Base-by-base conservation (phyloP, 2,113 vertebrate genomes). In the Zosterops japonicus region DNA sequence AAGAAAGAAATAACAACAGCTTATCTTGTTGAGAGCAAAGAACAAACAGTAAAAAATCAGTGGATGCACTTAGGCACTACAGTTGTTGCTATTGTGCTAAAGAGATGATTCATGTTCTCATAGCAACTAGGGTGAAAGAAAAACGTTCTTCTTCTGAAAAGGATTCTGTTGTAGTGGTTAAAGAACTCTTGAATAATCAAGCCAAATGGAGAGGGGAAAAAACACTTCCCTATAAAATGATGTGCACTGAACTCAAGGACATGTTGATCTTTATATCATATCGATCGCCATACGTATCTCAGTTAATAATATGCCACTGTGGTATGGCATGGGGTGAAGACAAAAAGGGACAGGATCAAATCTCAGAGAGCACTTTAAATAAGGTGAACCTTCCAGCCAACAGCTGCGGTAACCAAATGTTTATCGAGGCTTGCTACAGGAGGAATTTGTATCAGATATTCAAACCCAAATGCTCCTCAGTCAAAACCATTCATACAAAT, bases 1-100 rank as follows among this genome's bases (percentile, higher is more conserved):
- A 98, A 98, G 98, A 98, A 98, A 98, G 98, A 98, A 98, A 98
- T 98, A 98, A 98, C 98, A 98, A 98, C 98, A 98, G 98, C 98
- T 98, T 98, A 97, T 98, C 98, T 98, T 97, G 97, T 98, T 90
- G 97, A 98, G 97, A 97, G 97, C 97, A 96, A 95, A 97, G 97
- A 98, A 98, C 97, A 98, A 98, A 98, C 98, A 98, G 97, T 96
- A 96, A 97, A 97, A 98, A 98, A 98, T 98, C 98, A 98, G 97
- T 96, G 98, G 98, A 97, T 95, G 97, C 95, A 97, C 97, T 97
- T 97, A 97, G 97, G 97, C 86, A 96, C 97, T 95, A 96, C 94
- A 97, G 97, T 98, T 97, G 97, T 97, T 98, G 97, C 97, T 97
- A 98, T 97, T 98, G 98, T 98, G 96, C 97, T 97, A 97, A 98